Conservation (phyloP, 2,888 invertebrate genomes). For the Napeogenes inachia region DNA sequence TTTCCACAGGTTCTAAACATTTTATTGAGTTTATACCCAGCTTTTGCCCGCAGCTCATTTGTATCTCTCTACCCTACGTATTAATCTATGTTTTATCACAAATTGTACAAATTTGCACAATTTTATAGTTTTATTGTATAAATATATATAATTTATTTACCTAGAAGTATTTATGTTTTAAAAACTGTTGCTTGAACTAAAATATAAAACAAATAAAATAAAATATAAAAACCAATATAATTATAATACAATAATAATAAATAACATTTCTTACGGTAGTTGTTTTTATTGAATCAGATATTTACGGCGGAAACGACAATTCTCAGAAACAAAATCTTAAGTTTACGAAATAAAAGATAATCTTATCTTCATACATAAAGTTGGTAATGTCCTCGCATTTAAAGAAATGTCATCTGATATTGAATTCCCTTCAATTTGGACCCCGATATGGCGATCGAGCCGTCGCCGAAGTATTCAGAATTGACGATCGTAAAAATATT, state of each 20-base stretch:
- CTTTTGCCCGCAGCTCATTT: too few species aligned
- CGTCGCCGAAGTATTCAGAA: slow-evolving; percentile 1
- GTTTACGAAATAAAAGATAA: slow-evolving; percentile 9
- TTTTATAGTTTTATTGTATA: too few species aligned
- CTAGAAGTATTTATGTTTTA: too few species aligned
- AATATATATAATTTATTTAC: too few species aligned
- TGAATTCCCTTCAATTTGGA: slow-evolving; percentile 7
- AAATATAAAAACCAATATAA: too few species aligned
- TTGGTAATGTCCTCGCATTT: slow-evolving; percentile 7
- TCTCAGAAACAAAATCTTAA: slow-evolving; percentile 2
- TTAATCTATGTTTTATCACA: too few species aligned
- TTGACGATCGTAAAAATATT: slow-evolving; percentile 36
- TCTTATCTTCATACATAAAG: slow-evolving; percentile 9
- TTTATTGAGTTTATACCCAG: too few species aligned
- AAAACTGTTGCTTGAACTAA: too few species aligned
- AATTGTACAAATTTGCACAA: too few species aligned
- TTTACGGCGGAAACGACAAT: slow-evolving; percentile 3
- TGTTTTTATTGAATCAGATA: slow-evolving; percentile 1
- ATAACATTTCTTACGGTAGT: background rate
- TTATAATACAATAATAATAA: background rate
- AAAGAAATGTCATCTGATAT: slow-evolving; percentile 7
- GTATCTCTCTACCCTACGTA: too few species aligned
- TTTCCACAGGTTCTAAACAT: slow-evolving; percentile 14
- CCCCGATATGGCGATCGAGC: background rate
- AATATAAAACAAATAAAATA: too few species aligned